Percentiles rank a stretch among this genome's conserved stretches.
Evolutionary conservation across 2,113 vertebrate species (phyloP).

Genomic region (Egretta garzetta): DNA sequence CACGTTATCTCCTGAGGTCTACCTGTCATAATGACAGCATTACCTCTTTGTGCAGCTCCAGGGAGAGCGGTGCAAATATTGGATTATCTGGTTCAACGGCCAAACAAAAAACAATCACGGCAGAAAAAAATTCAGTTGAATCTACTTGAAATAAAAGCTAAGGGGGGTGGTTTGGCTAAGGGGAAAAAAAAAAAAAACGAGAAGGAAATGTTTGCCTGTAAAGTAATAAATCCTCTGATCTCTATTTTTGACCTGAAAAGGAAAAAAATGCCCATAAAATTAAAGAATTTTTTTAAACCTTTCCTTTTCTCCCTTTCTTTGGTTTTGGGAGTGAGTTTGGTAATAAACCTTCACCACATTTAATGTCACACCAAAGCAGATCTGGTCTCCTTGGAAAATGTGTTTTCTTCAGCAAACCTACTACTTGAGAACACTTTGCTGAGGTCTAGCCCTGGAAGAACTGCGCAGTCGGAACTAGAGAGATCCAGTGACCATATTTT

Average conservation of each 20-base stretch:
- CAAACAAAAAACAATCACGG: slow-evolving; percentile 48
- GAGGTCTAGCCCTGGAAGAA: not conserved
- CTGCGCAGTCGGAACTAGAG: not conserved
- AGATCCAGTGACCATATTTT: not conserved
- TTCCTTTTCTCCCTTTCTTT: not conserved
- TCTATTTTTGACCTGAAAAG: not conserved
- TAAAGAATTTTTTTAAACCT: not conserved
- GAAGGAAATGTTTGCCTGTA: not conserved
- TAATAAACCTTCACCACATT: not conserved
- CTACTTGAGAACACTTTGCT: not conserved
- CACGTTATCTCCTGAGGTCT: not conserved
- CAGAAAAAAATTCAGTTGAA: not conserved
- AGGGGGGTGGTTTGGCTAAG: not conserved
- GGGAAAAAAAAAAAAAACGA: not conserved
- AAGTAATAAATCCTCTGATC: not conserved
- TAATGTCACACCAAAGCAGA: not conserved
- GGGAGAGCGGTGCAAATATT: slow-evolving; percentile 61
- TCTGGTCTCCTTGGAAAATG: not conserved
- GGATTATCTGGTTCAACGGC: slow-evolving; percentile 53
- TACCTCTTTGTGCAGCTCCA: slow-evolving; percentile 43
- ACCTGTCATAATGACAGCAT: slow-evolving; percentile 56
- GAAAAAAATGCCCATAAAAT: not conserved
- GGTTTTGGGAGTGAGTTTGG: not conserved
- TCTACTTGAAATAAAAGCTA: slow-evolving; percentile 1
- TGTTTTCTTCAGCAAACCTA: not conserved